phyloP scores from a whole-genome alignment of 2,113 vertebrate species.

The Astatotilapia flaviijosephi region DNA sequence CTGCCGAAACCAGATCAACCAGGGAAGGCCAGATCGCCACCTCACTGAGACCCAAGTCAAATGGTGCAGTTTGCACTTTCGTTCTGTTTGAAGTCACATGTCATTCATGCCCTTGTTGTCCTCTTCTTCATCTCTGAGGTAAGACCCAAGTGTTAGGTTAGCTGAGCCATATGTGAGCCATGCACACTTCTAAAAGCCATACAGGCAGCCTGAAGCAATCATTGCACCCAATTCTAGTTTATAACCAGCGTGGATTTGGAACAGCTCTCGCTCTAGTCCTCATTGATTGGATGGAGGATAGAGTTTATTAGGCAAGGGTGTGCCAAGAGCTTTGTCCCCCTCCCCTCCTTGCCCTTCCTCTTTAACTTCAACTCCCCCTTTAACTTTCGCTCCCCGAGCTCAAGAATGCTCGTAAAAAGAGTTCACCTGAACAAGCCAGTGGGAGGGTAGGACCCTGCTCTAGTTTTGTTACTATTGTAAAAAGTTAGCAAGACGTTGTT shows the following conservation, averaged over 20 bases:
- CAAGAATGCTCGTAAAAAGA: conserved; percentile 76
- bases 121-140: conserved; percentile 51
- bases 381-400: conserved; percentile 66
- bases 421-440: conserved; percentile 74
- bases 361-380: conserved; percentile 67
- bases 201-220: conserved; percentile 71
- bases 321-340: conserved; percentile 58
- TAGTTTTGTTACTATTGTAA: conserved; percentile 70
- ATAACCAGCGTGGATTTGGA: conserved; percentile 67
- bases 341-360: conserved; percentile 50
- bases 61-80: conserved; percentile 1
- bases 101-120: conserved; percentile 23
- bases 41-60: conserved; percentile 5
- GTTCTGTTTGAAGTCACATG: conserved; percentile 31
- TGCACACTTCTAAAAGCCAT: conserved; percentile 60
- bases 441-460: conserved; percentile 55
- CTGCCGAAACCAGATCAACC: conserved; percentile 14
- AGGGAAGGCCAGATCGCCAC: neutral
- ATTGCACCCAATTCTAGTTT: conserved; percentile 70
- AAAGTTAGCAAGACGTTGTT: conserved; percentile 69
- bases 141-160: conserved; percentile 44
- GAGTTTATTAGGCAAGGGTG: conserved; percentile 64
- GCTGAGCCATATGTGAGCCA: conserved; percentile 62
- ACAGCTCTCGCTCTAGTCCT: conserved; percentile 47
- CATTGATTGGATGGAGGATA: conserved; percentile 58